These are phyloP conservation scores for Perdix hodgsoniae DNA, from an alignment of 2,797 vertebrate species.

Conservation along the genomic window DNA sequence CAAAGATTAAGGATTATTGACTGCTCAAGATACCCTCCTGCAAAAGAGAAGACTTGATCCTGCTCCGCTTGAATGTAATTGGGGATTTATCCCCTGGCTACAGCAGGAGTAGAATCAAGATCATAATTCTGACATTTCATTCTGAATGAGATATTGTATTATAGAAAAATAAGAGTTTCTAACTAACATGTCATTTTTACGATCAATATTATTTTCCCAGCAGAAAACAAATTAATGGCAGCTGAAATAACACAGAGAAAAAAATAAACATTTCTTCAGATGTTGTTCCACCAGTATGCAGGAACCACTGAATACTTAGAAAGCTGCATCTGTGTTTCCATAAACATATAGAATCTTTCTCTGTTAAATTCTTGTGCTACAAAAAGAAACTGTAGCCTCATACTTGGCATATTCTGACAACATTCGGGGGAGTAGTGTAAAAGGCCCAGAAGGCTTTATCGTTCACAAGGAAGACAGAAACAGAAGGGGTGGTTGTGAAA, in stretches of 20 bases:
- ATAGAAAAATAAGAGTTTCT: neutral
- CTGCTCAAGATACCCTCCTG: slow-evolving; percentile 16
- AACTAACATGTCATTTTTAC: slow-evolving; percentile 36
- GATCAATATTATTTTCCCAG: slow-evolving; percentile 23
- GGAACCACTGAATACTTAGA: neutral
- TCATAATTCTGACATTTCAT: slow-evolving; percentile 29
- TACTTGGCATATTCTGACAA: neutral
- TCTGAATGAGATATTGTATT: slow-evolving; percentile 27
- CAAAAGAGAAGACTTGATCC: slow-evolving; percentile 24
- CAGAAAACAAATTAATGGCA: slow-evolving; percentile 24
- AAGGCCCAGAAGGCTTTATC: neutral
- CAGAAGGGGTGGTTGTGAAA: neutral
- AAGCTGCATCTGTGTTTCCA: slow-evolving; percentile 24
- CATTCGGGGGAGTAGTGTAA: neutral
- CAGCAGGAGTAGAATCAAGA: neutral
- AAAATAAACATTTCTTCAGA: neutral
- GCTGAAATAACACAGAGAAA: neutral
- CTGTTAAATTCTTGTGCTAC: neutral
- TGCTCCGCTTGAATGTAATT: slow-evolving; percentile 13
- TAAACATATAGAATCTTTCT: neutral
- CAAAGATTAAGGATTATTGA: slow-evolving; percentile 65
- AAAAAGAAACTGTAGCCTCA: neutral
- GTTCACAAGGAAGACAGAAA: neutral
- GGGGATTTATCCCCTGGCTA: slow-evolving; percentile 41
- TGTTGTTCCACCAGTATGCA: neutral